These are phyloP conservation scores for Scelioninae gen. 2 DNA, from an alignment of 2,888 invertebrate species.

Conservation along the genomic window DNA sequence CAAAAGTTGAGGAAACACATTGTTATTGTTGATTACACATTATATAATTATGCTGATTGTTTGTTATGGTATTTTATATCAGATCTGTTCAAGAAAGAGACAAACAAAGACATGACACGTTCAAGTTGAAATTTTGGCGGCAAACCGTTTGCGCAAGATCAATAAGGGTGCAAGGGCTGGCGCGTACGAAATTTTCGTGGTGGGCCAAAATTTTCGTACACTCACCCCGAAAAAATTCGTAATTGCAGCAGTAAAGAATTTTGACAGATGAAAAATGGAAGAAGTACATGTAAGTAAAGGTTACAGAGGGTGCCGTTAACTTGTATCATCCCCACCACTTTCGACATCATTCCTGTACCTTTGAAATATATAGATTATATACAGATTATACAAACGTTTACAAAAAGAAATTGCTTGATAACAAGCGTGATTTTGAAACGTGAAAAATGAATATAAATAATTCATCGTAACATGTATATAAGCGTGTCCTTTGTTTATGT, in stretches of 20 bases:
- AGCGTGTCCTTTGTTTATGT: no score
- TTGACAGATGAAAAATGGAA: constrained; percentile 61
- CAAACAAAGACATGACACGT: constrained; percentile 50
- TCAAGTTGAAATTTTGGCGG: constrained; percentile 35
- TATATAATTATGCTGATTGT: constrained; percentile 16
- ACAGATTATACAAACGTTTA: constrained; percentile 30
- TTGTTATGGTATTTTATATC: constrained; percentile 15
- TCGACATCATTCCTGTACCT: constrained; percentile 25
- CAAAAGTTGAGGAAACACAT: constrained; percentile 35
- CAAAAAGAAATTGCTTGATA: constrained; percentile 66
- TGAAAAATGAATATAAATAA: constrained; percentile 60
- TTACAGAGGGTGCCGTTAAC: constrained; percentile 45
- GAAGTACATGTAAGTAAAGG: constrained; percentile 58
- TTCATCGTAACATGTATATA: no score
- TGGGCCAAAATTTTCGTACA: constrained; percentile 56
- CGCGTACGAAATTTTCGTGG: constrained; percentile 47
- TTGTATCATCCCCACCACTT: constrained; percentile 36
- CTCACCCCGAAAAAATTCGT: constrained; percentile 43
- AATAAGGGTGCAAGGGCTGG: constrained; percentile 30
- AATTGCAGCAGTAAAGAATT: constrained; percentile 66
- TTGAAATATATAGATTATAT: constrained; percentile 33
- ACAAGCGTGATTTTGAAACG: constrained; percentile 68
- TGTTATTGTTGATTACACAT: not conserved
- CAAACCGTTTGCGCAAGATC: constrained; percentile 51
- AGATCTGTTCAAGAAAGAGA: constrained; percentile 46